phyloP scores from a whole-genome alignment of 1,140 invertebrate genomes.

The Cotesia typhae region DNA sequence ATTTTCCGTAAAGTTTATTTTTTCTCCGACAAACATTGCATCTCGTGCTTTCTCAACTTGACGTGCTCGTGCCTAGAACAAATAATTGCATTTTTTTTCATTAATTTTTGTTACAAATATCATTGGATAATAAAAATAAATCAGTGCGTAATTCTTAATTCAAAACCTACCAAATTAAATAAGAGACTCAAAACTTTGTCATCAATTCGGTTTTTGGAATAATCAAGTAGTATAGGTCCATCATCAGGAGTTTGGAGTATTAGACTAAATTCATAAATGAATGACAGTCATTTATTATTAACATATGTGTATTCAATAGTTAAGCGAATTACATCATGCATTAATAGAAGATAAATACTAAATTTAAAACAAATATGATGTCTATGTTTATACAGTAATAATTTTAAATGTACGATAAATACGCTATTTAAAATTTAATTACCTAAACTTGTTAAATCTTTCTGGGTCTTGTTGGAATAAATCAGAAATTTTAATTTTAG shows the following conservation, averaged over 20 bases:
- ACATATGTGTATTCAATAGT: background rate
- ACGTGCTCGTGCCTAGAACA: slow-evolving; percentile 76
- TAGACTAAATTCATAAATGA: slow-evolving; percentile 68
- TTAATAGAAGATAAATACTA: background rate
- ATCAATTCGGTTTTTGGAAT: slow-evolving; percentile 95
- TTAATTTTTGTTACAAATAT: too few relatives aligned
- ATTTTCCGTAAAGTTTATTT: slow-evolving; percentile 98
- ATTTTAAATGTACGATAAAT: slow-evolving; percentile 45
- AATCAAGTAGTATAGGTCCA: slow-evolving; percentile 92
- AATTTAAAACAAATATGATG: background rate
- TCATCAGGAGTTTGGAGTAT: slow-evolving; percentile 79
- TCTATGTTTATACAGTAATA: background rate
- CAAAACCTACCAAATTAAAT: slow-evolving; percentile 75
- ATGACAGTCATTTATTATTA: slow-evolving; percentile 51
- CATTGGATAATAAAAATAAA: background rate
- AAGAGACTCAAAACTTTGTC: slow-evolving; percentile 79
- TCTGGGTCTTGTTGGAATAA: slow-evolving; percentile 79
- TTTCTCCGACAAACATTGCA: slow-evolving; percentile 94
- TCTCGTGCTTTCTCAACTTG: slow-evolving; percentile 86
- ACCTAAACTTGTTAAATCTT: slow-evolving; percentile 87
- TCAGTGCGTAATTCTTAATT: background rate
- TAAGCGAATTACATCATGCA: background rate
- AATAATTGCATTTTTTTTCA: slow-evolving; percentile 5
- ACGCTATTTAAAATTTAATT: slow-evolving; percentile 52
- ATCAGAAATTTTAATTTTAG: slow-evolving; percentile 79